phyloP scores from a whole-genome alignment of 2,797 vertebrate species.

The Fistularia tabacaria region DNA sequence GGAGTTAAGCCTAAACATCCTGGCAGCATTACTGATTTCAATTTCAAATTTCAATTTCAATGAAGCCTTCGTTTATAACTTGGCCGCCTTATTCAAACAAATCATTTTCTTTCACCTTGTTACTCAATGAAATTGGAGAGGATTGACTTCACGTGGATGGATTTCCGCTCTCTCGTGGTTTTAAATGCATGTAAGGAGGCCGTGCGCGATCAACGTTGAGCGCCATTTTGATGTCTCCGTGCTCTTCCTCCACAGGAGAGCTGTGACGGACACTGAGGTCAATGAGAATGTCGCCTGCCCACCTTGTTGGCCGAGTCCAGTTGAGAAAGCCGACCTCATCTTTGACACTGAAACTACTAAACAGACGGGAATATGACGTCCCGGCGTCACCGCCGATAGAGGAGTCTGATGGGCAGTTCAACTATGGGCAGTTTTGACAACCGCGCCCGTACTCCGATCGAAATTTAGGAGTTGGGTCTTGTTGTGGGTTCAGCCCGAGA shows the following conservation, averaged over 20 bases:
- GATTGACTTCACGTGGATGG: too few species aligned
- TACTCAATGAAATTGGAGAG: too few species aligned
- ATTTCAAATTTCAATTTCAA: too few species aligned
- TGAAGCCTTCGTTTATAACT: too few species aligned
- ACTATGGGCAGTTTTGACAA: too few species aligned
- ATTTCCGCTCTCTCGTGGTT: neutral
- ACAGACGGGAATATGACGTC: slow-evolving; percentile 14
- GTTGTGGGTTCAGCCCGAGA: slow-evolving; percentile 17
- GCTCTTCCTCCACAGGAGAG: slow-evolving; percentile 64
- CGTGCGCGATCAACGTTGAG: neutral
- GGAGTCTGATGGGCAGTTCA: slow-evolving; percentile 29
- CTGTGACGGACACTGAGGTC: slow-evolving; percentile 69
- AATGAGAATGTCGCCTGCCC: slow-evolving; percentile 39
- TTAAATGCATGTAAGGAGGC: neutral
- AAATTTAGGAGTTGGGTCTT: slow-evolving; percentile 15
- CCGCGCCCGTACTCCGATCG: slow-evolving; percentile 34
- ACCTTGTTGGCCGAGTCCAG: slow-evolving; percentile 22
- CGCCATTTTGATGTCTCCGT: slow-evolving; percentile 1
- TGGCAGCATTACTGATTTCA: too few species aligned
- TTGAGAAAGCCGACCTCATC: slow-evolving; percentile 34
- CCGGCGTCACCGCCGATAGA: slow-evolving; percentile 21
- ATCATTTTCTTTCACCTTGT: too few species aligned
- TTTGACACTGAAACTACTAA: slow-evolving; percentile 29
- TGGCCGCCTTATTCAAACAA: too few species aligned
- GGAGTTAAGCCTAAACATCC: too few species aligned